Base-by-base conservation (phyloP, 2,888 invertebrate species). In the Ormia ochracea region DNA sequence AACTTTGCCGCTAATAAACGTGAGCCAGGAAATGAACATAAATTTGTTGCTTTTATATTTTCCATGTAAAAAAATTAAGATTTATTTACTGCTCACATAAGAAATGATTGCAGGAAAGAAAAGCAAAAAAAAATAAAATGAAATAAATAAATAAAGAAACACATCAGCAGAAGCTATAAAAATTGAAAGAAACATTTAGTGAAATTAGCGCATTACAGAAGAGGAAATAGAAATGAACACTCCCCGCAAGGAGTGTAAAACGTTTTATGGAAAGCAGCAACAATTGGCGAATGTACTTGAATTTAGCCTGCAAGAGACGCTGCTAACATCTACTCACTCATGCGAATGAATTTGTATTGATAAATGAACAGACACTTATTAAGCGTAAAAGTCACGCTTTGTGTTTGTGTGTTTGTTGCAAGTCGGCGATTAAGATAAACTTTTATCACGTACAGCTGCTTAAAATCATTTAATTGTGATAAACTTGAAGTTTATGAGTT, bases 391-490 rank as follows among this genome's bases (percentile, higher is more conserved):
- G 10, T 41, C 23, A 36, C 19, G 12, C 19, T 19, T 38, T 54
- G 14, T 73, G 17, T 65, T 41, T 45, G 12, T 56, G 33, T 56
- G 45, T 54, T 41, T 36, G 50, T 33, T 58, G 38, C n/a, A 73
- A 73, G 43, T 78, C 70, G 19, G 19, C 73, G 74, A 78, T 73
- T 78, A 68, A 81, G 73, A 81, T 68, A 74, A 74, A 74, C 59
- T 74, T 72, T 43, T 78, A 76, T 76, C 77, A 80, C 78, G 73
- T 78, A 63, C 78, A 73, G 68, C 68, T 82, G 74, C 78, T 82
- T 78, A 80, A 82, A 82, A 82, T 77, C 76, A 82, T 82, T 81
- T 82, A 82, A 82, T 82, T 82, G 81, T 82, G 82, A 82, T 81
- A 82, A 82, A 82, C 74, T 78, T 78, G 59, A 81, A 82, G 78